Evolutionary conservation across 1,140 invertebrate species (phyloP).

Genomic region (Aricia agestis): DNA sequence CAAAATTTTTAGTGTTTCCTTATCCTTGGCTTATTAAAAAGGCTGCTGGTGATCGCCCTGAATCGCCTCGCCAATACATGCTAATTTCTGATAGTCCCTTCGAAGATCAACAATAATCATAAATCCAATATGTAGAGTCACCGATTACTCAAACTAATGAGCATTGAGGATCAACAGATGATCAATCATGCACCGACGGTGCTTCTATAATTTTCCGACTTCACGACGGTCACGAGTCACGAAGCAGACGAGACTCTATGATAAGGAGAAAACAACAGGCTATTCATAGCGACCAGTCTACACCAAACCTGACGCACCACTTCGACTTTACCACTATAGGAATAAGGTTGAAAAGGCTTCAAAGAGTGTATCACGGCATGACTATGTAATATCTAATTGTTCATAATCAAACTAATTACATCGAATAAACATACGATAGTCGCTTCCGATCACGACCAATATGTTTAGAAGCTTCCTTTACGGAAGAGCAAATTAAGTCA

Average conservation of each 20-base stretch:
- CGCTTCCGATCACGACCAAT: neutral
- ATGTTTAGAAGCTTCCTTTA: too few relatives aligned
- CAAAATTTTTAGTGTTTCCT: too few relatives aligned
- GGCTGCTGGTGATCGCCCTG: too few relatives aligned
- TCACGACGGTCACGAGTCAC: slow-evolving; percentile 4
- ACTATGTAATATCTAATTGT: neutral
- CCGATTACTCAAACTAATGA: neutral
- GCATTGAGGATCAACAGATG: neutral
- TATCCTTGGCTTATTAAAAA: too few relatives aligned
- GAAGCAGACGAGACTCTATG: neutral
- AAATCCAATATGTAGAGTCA: neutral
- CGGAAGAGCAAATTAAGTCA: too few relatives aligned
- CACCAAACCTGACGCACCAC: neutral
- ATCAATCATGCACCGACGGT: neutral
- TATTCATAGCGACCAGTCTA: neutral
- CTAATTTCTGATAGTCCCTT: too few relatives aligned
- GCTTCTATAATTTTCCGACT: slow-evolving; percentile 6
- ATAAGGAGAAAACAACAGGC: neutral
- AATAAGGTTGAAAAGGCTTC: neutral
- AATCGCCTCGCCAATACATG: too few relatives aligned
- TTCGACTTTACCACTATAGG: neutral
- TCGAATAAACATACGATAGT: neutral
- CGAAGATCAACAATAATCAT: too few relatives aligned
- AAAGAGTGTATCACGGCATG: neutral
- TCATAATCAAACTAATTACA: neutral